A percentile compares a stretch with the other conserved stretches of the same genome.
phyloP scores from a whole-genome alignment of 2,113 vertebrate genomes.

The Neotoma lepida region DNA sequence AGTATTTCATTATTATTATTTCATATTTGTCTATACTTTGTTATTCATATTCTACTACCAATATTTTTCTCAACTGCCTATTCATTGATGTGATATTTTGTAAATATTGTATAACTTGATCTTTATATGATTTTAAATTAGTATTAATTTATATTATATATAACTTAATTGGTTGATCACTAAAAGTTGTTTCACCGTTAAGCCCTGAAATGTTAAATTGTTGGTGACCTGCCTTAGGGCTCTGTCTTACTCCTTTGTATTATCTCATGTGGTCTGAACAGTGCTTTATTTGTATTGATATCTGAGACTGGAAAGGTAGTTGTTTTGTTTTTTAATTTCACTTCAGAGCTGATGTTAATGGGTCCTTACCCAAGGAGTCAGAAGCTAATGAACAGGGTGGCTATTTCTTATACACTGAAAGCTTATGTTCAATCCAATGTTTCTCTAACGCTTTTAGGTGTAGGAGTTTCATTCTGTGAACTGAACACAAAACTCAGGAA shows the following conservation, averaged over 20 bases:
- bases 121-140: slow-evolving; percentile 75
- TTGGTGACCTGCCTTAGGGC: slow-evolving; percentile 13
- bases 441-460: slow-evolving; percentile 62
- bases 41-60: slow-evolving; percentile 68
- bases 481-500: slow-evolving; percentile 79
- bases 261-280: slow-evolving; percentile 55
- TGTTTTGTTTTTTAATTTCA: slow-evolving; percentile 49
- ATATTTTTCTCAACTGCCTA: slow-evolving; percentile 64
- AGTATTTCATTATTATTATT: slow-evolving; percentile 57
- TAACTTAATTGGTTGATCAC: slow-evolving; percentile 68
- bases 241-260: slow-evolving; percentile 36
- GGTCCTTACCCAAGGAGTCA: slow-evolving; percentile 55
- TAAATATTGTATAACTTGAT: slow-evolving; percentile 77
- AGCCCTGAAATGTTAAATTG: slow-evolving; percentile 58
- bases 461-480: slow-evolving; percentile 65
- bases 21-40: slow-evolving; percentile 68
- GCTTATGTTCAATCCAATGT: slow-evolving; percentile 25
- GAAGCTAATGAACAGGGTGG: slow-evolving; percentile 64
- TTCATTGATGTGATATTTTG: slow-evolving; percentile 67
- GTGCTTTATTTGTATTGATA: slow-evolving; percentile 60
- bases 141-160: slow-evolving; percentile 73
- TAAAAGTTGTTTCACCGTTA: slow-evolving; percentile 64
- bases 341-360: slow-evolving; percentile 52
- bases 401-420: slow-evolving; percentile 73
- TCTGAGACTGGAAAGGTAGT: slow-evolving; percentile 44